Base-by-base conservation (phyloP, 2,797 vertebrate genomes). In the Masticophis lateralis region DNA sequence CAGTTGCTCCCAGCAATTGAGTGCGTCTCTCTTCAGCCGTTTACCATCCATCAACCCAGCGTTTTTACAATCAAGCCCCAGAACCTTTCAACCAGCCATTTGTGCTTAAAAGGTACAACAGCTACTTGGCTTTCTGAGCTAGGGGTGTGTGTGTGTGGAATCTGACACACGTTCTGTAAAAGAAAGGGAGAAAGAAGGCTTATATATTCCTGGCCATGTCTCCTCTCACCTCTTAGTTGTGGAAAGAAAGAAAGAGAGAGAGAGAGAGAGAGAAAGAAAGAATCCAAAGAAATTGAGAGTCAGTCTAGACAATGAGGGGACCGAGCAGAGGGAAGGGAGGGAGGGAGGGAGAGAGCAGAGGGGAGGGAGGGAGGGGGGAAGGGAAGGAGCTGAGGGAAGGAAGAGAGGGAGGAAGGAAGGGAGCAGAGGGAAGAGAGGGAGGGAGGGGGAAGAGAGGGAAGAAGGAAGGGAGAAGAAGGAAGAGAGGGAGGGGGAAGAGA, bases 31-130 rank as follows among this genome's bases (percentile, higher is more conserved):
- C n/a, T 57, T 61, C 7, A 22, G 87, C 91, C 90, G 57, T 93
- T 89, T 94, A 47, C 59, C 11, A 69, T 1, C 59, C 59, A 66
- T 87, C 91, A 59, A 90, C 87, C 88, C 93, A 87, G 92, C 90
- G 94, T 79, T 95, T 94, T 93, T 92, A 95, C 51, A 91, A 95
- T 94, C 89, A 95, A 93, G 92, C 93, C 87, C 8, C 94, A 27
- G 91, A 95, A 86, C 66, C 92, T 55, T 25, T 83, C 37, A 91
- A 60, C 89, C 93, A 94, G 87, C 59, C 28, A 88, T 3, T 10
- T 14, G 43, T 8, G 88, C 43, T 92, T 28, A 25, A 55, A 94
- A 90, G 91, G 91, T 69, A 43, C 91, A 94, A 28, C 53, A 91
- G 51, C 12, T 59, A 94, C 12, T 74, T 0, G 89, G 8, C 93